Base-by-base conservation (phyloP, 2,113 vertebrate genomes). In the Lasiurus cinereus region DNA sequence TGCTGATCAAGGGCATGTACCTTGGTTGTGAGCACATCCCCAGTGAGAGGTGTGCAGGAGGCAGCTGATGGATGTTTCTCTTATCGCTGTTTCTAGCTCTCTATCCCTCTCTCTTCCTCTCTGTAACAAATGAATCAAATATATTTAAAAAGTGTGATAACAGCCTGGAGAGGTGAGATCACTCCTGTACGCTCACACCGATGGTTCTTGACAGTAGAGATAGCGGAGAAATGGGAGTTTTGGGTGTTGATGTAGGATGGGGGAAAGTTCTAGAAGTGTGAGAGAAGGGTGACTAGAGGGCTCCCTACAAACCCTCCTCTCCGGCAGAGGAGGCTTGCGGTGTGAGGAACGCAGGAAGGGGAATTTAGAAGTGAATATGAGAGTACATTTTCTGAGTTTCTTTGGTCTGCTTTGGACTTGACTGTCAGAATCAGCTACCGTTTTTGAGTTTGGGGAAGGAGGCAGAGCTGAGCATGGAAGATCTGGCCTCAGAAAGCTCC, bases 361-460 rank as follows among this genome's bases (percentile, higher is more conserved):
- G 76, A 78, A 54, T 15, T 39, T 21, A 33, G 56, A 84, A 59
- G 56, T 59, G 52, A 84, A 85, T n/a, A 36, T 43, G 22, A 8
- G 27, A 73, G 39, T 66, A 39, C 14, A 31, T 64, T 67, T 88
- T 52, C 36, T 72, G 29, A 36, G 85, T 90, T 90, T 67, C 13
- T 88, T 66, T 86, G 33, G 50, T 74, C 36, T 67, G 74, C 83
- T 86, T 56, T 19, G 66, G 6, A 50, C 56, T 70, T 80, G 4
- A 24, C 50, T 62, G 27, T 87, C 33, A 64, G 36, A 56, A 21
- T 43, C 39, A 82, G 76, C 24, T 21, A 19, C 24, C n/a, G n/a
- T 36, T 82, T 93, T 66, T 91, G 83, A 93, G 76, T 79, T 48
- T 69, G 4, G 39, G 39, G 48, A 83, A 80, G 59, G 52, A 84